Conservation (phyloP, 2,113 vertebrate species). For the Dicaeum eximium region DNA sequence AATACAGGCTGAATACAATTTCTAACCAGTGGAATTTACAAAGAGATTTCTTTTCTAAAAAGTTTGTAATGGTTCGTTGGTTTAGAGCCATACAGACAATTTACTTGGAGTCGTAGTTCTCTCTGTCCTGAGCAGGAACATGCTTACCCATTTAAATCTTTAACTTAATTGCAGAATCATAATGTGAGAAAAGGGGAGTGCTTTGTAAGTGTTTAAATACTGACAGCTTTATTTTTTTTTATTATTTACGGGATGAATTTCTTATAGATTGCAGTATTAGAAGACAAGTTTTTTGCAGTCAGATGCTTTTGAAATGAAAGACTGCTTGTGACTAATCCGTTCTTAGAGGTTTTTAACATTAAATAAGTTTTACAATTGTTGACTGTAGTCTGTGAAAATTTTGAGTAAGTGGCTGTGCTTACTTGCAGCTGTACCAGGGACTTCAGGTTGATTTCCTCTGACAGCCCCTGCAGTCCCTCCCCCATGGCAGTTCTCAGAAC, state of each 20-base stretch:
- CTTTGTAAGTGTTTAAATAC: background rate
- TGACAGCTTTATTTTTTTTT: background rate
- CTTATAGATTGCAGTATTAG: background rate
- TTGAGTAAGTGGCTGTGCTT: background rate
- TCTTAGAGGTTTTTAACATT: background rate
- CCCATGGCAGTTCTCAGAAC: background rate
- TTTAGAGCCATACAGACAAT: background rate
- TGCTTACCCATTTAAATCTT: background rate
- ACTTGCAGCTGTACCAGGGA: background rate
- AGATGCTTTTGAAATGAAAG: background rate
- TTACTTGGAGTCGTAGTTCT: background rate
- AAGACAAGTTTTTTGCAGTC: background rate
- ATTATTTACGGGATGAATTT: background rate
- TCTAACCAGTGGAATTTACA: background rate
- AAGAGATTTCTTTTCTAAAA: background rate
- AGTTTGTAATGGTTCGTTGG: background rate
- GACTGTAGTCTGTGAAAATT: background rate
- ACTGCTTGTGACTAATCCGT: background rate
- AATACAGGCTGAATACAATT: background rate
- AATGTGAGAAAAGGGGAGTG: background rate
- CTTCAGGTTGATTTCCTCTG: background rate
- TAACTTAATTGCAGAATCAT: background rate
- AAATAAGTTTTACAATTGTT: background rate
- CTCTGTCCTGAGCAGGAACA: background rate
- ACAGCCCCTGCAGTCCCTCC: background rate